Base-by-base conservation (phyloP, 64 coral and sea anemone genomes). In the Pocillopora damicornis region DNA sequence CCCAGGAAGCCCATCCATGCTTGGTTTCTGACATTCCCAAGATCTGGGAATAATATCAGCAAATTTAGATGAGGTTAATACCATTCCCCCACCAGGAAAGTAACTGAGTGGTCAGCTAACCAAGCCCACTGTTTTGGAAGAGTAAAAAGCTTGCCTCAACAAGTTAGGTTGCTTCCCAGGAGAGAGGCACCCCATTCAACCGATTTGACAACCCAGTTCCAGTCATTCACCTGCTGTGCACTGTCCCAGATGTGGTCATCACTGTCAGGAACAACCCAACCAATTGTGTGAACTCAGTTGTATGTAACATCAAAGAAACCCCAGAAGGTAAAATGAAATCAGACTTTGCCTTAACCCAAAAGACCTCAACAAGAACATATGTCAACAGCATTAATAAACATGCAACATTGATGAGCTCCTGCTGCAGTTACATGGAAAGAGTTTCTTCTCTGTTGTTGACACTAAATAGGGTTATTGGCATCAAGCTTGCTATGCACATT, bases 331-430 rank as follows among this genome's bases (percentile, higher is more conserved):
- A 90, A 42, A 60, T n/a, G 36, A 91, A 91, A 60, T 92, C 20
- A 72, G 67, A 60, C 83, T 92, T 66, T 92, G 63, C 67, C 42
- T 88, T 22, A 86, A 92, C 20, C 91, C 91, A 4, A 92, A 88
- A 73, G 75, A 79, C 63, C 37, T 92, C 1, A 91, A 91, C 75
- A 86, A 91, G 37, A 87, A 79, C n/a, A 78, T 91, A 73, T 11
- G 42, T 30, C 73, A 63, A 37, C 75, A 87, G 26, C 61, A 87
- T 59, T 87, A 87, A 56, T 87, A 86, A 13, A 87, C 90, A 18
- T 15, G 34, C 22, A 91, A 38, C 3, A 91, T 91, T 78, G 82
- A 86, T 17, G 90, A 91, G 80, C 45, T 91, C 15, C 61, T 91
- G 35, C 82, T 74, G 18, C 59, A 76, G 75, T 61, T 86, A 38